Evolutionary conservation across 1,140 invertebrate species (phyloP).

Genomic region (Dendrolimus kikuchii): DNA sequence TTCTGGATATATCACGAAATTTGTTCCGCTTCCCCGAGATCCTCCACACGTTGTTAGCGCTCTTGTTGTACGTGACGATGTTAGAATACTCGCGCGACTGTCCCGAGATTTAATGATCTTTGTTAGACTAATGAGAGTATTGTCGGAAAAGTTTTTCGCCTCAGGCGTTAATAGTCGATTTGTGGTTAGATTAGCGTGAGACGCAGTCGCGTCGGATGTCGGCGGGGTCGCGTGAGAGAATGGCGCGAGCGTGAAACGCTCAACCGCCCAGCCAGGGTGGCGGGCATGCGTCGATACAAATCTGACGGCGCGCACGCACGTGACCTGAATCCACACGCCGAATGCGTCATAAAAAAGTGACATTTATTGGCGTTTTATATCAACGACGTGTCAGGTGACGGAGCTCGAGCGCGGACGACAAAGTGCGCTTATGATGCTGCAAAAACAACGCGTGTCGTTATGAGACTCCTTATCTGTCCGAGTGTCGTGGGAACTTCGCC

Average conservation of each 20-base stretch:
- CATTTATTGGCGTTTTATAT: conserved; percentile 69
- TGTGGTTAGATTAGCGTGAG: conserved; percentile 43
- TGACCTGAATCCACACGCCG: conserved; percentile 51
- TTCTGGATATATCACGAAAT: conserved; percentile 52
- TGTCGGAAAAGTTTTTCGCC: conserved; percentile 47
- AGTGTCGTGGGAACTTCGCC: conserved; percentile 40
- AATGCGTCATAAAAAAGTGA: conserved; percentile 66
- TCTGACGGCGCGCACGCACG: conserved; percentile 49
- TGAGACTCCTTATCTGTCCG: conserved; percentile 38
- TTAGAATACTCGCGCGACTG: conserved; percentile 33
- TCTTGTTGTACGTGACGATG: conserved; percentile 56
- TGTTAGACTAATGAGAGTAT: conserved; percentile 61
- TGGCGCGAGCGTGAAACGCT: conserved; percentile 24
- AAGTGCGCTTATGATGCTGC: conserved; percentile 52
- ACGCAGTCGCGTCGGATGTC: conserved; percentile 27
- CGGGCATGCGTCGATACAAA: conserved; percentile 49
- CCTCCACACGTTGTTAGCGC: conserved; percentile 64
- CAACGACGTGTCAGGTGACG: conserved; percentile 58
- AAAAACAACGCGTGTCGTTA: conserved; percentile 46
- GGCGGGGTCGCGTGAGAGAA: conserved; percentile 40
- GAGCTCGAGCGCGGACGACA: conserved; percentile 28
- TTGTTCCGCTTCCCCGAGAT: conserved; percentile 65
- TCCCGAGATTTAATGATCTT: conserved; percentile 50
- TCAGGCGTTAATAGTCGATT: conserved; percentile 48
- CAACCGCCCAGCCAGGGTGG: conserved; percentile 42